Evolutionary conservation across 2,888 invertebrate species (phyloP), one percentile per base, ranked within the genome.

Genomic region (Aphidoletes aphidimyza): DNA sequence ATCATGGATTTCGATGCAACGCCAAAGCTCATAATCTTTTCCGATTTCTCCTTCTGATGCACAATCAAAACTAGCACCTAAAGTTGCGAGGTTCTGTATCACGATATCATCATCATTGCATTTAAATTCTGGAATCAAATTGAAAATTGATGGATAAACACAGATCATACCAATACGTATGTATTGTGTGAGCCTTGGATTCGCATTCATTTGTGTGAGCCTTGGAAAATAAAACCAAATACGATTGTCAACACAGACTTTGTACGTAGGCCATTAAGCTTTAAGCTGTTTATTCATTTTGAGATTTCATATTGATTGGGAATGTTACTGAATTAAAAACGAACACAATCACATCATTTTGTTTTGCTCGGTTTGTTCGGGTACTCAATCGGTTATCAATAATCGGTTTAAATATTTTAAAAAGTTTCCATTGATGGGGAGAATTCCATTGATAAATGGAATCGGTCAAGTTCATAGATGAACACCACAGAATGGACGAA

Each of bases 51-150:
- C 93, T 91, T 97, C 97, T 86, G 98, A 98, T 84, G 99, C 99
- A 91, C 99, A 99, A 91, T 99, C 99, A 91, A 99, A 99, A 86
- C 96, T 95, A 69, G 94, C 92, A 83, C 98, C 99, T 87, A 98
- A 92, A 37, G 96, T 93, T 30, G 97, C 97, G 87, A 99, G 92
- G 8, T 96, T 93, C 89, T 95, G 93, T 87, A 99, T 91, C 85
- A 99, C 93, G 86, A 94, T 91, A 85, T 93, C 92, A 89, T 95
- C 95, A 88, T 98, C 97, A 91, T 99, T 99, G 91, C 99, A 99
- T 90, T 99, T 99, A 86, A 99, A 98, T 34, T 49, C 84, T 84
- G 22, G 5, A 26, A 26, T 59, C 26, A 8, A 59, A 30, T 9
- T 22, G 17, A n/a, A 30, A 69, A 69, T 26, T 11, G 26, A 69